Percentiles rank a stretch among this genome's conserved stretches.
Conservation (phyloP, 2,888 invertebrate genomes). For the Eupeodes latifasciatus region DNA sequence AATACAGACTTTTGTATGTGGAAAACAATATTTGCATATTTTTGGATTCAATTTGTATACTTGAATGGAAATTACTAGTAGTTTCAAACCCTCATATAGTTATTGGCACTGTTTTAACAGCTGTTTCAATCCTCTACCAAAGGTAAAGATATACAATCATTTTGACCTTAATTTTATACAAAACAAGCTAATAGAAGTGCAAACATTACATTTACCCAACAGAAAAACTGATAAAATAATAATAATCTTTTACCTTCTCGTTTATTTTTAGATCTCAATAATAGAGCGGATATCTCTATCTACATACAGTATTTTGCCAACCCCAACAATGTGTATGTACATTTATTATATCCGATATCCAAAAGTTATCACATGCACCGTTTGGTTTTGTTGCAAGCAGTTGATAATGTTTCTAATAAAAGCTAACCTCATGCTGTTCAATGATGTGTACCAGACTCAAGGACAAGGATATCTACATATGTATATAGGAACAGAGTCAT, state of each 20-base stretch:
- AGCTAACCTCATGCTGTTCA: constrained; percentile 31
- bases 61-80: background rate
- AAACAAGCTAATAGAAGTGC: background rate
- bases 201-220: background rate
- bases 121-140: background rate
- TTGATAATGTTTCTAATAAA: constrained; percentile 6
- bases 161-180: constrained; percentile 18
- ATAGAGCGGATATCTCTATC: background rate
- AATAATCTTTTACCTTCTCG: constrained; percentile 23
- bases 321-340: background rate
- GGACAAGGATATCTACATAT: background rate
- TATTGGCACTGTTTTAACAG: background rate
- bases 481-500: background rate
- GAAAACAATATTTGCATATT: background rate
- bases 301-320: background rate
- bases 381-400: background rate
- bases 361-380: background rate
- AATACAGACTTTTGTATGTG: no score
- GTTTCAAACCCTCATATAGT: background rate
- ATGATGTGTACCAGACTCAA: constrained; percentile 25
- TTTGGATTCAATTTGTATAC: background rate
- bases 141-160: background rate
- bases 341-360: no score
- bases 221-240: background rate
- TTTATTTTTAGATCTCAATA: constrained; percentile 13